Conservation (phyloP, 2,888 invertebrate species). For the Norana najaformis region DNA sequence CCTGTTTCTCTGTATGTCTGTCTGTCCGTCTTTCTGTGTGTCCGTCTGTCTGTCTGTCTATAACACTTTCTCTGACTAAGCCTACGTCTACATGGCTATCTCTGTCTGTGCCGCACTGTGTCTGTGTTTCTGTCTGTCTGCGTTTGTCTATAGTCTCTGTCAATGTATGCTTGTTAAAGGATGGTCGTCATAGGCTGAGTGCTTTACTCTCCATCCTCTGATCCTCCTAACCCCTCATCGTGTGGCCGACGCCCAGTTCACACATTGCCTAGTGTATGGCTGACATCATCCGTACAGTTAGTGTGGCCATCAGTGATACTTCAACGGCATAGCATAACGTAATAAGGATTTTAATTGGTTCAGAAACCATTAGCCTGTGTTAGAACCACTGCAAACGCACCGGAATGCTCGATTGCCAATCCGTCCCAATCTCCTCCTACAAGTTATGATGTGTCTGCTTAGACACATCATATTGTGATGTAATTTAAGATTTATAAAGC, state of each 20-base stretch:
- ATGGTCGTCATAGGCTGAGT: neutral
- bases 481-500: no score
- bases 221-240: neutral
- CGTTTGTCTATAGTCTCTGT: neutral
- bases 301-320: neutral
- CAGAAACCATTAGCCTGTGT: neutral
- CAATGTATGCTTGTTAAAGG: neutral
- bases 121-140: neutral
- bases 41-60: no score
- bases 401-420: no score
- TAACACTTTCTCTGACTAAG: no score
- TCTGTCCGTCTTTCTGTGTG: no score
- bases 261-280: neutral
- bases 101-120: neutral
- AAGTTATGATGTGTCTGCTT: neutral
- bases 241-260: neutral
- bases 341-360: neutral
- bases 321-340: no score
- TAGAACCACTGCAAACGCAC: neutral
- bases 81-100: neutral
- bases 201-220: neutral
- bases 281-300: neutral
- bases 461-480: no score
- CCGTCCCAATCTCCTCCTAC: neutral
- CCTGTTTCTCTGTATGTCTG: no score